phyloP scores from a whole-genome alignment of 1,140 invertebrate species.

The Dermatophagoides farinae region DNA sequence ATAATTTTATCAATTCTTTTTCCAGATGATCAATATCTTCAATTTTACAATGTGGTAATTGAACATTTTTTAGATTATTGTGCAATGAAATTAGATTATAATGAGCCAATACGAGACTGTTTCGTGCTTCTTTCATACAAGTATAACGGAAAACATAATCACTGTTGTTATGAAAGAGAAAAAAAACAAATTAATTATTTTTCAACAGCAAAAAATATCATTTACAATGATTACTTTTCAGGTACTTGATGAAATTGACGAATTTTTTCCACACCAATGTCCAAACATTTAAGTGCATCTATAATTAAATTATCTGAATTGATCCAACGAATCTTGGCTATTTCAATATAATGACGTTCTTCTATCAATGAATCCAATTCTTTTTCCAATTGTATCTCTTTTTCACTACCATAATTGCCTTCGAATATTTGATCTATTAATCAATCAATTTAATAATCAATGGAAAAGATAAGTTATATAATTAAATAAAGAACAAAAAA shows the following conservation, averaged over 20 bases:
- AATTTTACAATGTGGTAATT: slow-evolving; percentile 39
- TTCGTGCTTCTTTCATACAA: slow-evolving; percentile 33
- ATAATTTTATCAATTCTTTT: slow-evolving; percentile 34
- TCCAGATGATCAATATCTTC: slow-evolving; percentile 33
- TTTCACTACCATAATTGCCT: slow-evolving; percentile 32
- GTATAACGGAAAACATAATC: slow-evolving; percentile 27
- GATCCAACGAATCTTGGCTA: slow-evolving; percentile 35
- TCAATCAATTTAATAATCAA: slow-evolving; percentile 3
- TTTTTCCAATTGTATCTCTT: slow-evolving; percentile 33
- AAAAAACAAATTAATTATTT: background rate
- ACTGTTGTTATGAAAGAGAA: slow-evolving; percentile 20
- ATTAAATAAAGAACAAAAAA: slow-evolving; percentile 2
- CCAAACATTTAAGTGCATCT: slow-evolving; percentile 31
- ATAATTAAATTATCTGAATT: slow-evolving; percentile 31
- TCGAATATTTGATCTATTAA: slow-evolving; percentile 31
- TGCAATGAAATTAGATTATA: slow-evolving; percentile 31
- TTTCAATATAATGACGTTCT: slow-evolving; percentile 31
- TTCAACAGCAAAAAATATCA: background rate
- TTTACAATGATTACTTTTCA: slow-evolving; percentile 19
- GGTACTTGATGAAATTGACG: slow-evolving; percentile 26
- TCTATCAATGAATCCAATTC: slow-evolving; percentile 33
- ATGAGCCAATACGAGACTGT: slow-evolving; percentile 27
- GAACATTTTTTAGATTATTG: slow-evolving; percentile 33
- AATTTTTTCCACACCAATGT: slow-evolving; percentile 30
- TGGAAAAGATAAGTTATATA: background rate